A percentile compares a stretch with the other conserved stretches of the same genome.
Conservation (phyloP, 1,140 invertebrate species). For the Prorops nasuta region DNA sequence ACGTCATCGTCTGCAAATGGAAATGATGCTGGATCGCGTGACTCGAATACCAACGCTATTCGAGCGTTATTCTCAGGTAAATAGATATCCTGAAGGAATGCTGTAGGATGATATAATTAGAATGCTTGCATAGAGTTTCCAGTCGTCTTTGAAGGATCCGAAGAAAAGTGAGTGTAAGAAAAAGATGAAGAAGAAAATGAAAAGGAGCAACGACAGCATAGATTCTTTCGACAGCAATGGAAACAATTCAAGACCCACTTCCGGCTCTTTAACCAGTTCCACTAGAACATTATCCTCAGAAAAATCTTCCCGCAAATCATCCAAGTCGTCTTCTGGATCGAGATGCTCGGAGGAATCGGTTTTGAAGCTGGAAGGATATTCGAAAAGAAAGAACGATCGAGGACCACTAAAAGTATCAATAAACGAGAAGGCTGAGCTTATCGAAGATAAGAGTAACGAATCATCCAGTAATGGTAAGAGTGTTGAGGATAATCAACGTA, state of each 20-base stretch:
- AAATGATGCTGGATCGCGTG: constrained; percentile 68
- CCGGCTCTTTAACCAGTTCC: constrained; percentile 42
- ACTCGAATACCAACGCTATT: constrained; percentile 69
- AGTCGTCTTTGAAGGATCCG: constrained; percentile 22
- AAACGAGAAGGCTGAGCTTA: constrained; percentile 58
- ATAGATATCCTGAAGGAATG: background rate
- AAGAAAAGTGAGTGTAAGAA: constrained; percentile 16
- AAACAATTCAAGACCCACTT: constrained; percentile 39
- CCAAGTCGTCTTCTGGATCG: constrained; percentile 26
- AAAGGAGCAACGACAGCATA: constrained; percentile 31
- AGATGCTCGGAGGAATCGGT: constrained; percentile 31
- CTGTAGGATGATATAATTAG: too few relatives aligned
- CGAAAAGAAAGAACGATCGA: constrained; percentile 47
- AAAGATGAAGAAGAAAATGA: constrained; percentile 29
- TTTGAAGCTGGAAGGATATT: constrained; percentile 1
- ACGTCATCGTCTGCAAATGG: constrained; percentile 68
- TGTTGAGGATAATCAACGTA: constrained; percentile 4
- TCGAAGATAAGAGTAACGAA: constrained; percentile 50
- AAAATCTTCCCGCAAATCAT: constrained; percentile 35
- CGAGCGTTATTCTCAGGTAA: constrained; percentile 68
- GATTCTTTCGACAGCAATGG: constrained; percentile 39
- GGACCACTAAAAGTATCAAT: constrained; percentile 55
- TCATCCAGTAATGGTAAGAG: constrained; percentile 16
- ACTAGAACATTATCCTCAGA: constrained; percentile 32
- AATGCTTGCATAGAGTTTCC: constrained; percentile 36